Base-by-base conservation (phyloP, 2,888 invertebrate species). In the Phengaris arion region DNA sequence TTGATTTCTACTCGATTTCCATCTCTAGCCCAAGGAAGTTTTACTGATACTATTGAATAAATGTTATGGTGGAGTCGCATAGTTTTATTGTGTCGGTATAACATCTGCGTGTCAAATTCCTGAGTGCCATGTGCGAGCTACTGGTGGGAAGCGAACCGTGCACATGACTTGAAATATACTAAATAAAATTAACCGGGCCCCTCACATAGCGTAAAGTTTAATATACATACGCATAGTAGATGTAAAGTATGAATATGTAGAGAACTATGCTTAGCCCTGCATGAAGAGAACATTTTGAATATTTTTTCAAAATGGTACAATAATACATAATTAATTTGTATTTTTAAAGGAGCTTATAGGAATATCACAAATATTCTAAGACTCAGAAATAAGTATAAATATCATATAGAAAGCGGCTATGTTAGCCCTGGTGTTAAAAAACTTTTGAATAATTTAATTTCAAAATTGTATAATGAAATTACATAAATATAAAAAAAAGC, bases 71-170 rank as follows among this genome's bases (percentile, higher is more conserved):
- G 6, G 64, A 12, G 64, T 64, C 64, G 35, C 51, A 52, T 89
- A 87, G 89, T 91, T 90, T 90, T 89, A 90, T 89, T 85, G 84
- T 87, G 86, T 86, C 85, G 80, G 82, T 85, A 87, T 88, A 87
- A 90, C 93, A 93, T 93, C 93, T 93, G 93, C 93, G 92, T 91
- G 91, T 92, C 91, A 88, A 93, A 93, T 93, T 93, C 93, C 92
- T 89, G 81, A 81, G 83, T 85, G 91, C 91, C 93, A 93, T 93
- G 92, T 93, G 93, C 91, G 87, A 79, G 86, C 86, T 83, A 84
- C 86, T 88, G 88, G 85, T 91, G 92, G 90, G 92, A 92, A 92
- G 81, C 91, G 87, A 87, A 88, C 87, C 91, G 87, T 90, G 87
- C 86, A 86, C 86, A 86, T 86, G 82, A 81, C 79, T 77, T 79